Percentiles rank a stretch among this genome's conserved stretches.
phyloP scores from a whole-genome alignment of 2,113 vertebrate species.

The Seriola dumerili region DNA sequence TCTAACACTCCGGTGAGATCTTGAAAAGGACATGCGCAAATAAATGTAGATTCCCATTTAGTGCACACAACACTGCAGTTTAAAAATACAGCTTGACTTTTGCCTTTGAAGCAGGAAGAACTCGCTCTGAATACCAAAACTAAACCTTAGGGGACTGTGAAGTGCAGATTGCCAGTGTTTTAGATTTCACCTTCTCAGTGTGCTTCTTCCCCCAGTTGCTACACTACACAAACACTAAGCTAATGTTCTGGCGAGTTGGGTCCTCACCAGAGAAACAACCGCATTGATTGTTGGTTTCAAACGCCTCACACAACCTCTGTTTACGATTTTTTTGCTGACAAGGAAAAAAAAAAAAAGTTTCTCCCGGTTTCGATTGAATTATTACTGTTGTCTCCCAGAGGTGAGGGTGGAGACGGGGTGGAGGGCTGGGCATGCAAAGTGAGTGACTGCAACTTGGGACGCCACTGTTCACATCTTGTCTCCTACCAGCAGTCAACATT shows the following conservation, averaged over 20 bases:
- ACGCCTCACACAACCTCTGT: not conserved
- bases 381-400: not conserved
- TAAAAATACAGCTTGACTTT: constrained; percentile 29
- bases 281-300: not conserved
- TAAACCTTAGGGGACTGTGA: not conserved
- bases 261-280: not conserved
- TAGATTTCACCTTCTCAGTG: constrained; percentile 5
- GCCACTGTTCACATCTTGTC: not conserved
- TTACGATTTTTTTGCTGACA: not conserved
- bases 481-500: not conserved
- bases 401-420: not conserved
- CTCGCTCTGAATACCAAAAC: constrained; percentile 11
- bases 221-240: not conserved
- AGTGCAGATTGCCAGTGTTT: not conserved
- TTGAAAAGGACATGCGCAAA: not conserved
- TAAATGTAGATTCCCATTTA: constrained; percentile 6
- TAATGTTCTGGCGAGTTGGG: not conserved
- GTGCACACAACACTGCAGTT: not conserved
- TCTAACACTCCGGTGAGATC: not conserved
- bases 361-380: not conserved
- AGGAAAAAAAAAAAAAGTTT: not conserved
- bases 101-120: not conserved
- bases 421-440: not conserved
- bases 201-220: not conserved
- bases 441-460: not conserved